Evolutionary conservation across 2,113 vertebrate genomes (phyloP).

Genomic region (Chelonoidis abingdonii): DNA sequence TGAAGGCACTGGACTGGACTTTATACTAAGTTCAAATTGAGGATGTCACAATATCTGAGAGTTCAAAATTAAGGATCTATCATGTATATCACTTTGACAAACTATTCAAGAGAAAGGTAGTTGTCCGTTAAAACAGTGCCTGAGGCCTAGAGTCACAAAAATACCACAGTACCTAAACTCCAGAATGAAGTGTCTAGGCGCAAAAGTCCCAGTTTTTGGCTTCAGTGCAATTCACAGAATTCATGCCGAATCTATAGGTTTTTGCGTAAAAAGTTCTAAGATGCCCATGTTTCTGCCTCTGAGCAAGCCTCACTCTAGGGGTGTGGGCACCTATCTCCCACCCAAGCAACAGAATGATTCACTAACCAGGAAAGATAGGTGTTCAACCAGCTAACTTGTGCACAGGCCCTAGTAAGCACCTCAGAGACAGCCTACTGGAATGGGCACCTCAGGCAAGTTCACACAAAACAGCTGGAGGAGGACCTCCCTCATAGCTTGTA

Average conservation of each 20-base stretch:
- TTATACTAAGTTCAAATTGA: background rate
- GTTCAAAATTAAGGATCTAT: background rate
- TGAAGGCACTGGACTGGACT: constrained; percentile 11
- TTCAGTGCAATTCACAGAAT: background rate
- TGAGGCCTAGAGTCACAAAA: background rate
- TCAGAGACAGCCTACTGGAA: background rate
- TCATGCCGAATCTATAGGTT: background rate
- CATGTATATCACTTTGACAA: background rate
- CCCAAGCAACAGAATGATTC: background rate
- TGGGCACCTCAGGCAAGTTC: background rate
- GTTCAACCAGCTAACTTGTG: background rate
- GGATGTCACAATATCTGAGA: background rate
- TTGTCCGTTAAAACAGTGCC: background rate
- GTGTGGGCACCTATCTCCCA: background rate
- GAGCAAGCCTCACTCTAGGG: background rate
- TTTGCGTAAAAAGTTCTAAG: background rate
- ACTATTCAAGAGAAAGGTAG: background rate
- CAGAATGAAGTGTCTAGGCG: background rate
- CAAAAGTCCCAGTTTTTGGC: background rate
- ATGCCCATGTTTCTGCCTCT: background rate
- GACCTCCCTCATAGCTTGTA: background rate
- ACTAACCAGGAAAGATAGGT: background rate
- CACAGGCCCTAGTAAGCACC: background rate
- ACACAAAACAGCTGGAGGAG: background rate
- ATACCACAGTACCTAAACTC: background rate